Conservation (phyloP, 2,888 invertebrate species). For the Brenthis daphne region DNA sequence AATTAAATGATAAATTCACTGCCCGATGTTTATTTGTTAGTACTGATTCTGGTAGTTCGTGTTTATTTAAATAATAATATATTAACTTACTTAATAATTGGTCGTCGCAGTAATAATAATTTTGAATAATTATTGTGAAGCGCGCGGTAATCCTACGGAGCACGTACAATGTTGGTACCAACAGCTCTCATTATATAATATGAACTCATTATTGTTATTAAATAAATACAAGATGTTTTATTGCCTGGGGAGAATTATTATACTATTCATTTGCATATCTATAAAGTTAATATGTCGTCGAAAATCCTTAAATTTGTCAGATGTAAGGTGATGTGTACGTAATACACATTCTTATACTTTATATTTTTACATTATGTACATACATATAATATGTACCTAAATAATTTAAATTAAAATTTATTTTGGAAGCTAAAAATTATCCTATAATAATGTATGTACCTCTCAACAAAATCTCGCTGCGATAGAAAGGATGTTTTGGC, state of each 20-base stretch:
- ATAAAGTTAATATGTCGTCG: background rate
- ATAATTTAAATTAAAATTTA: too few species aligned
- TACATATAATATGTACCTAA: too few species aligned
- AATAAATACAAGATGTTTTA: background rate
- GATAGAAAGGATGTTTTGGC: too few species aligned
- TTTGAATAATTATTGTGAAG: conserved; percentile 16
- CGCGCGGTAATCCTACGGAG: conserved; percentile 17
- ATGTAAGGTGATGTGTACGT: too few species aligned
- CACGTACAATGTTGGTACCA: background rate
- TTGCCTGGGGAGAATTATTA: background rate
- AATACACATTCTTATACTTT: too few species aligned
- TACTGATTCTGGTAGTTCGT: conserved; percentile 4
- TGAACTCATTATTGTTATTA: conserved; percentile 4
- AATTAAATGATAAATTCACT: too few species aligned
- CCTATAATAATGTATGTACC: too few species aligned
- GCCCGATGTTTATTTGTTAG: too few species aligned
- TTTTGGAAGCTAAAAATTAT: too few species aligned
- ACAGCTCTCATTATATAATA: conserved; percentile 16
- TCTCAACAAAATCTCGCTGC: too few species aligned
- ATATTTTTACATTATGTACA: too few species aligned
- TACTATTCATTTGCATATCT: background rate
- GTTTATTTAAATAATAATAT: conserved; percentile 2
- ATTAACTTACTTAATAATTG: conserved; percentile 6
- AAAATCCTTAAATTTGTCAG: too few species aligned
- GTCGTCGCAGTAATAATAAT: conserved; percentile 8